Base-by-base conservation (phyloP, 2,113 vertebrate species). In the Calidris pygmaea region DNA sequence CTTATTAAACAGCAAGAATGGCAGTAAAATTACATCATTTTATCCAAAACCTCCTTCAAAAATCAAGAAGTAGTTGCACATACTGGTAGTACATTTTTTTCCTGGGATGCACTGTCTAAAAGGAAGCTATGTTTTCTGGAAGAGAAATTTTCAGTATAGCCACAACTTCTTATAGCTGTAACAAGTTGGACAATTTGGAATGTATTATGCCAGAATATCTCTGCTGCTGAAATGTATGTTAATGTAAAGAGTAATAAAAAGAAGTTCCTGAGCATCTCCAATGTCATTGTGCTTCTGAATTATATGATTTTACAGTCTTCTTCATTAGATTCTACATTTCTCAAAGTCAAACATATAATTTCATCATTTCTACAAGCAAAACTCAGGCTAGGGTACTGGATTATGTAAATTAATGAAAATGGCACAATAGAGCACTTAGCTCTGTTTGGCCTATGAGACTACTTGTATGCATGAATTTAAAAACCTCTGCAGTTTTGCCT, bases 331-430 rank as follows among this genome's bases (percentile, higher is more conserved):
- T 68, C n/a, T 58, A 15, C 16, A 73, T 62, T 96, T 91, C 50
- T 87, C 78, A 74, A 92, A 73, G 32, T 93, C 79, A 90, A 93
- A 92, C 47, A 48, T 50, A 19, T 14, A 83, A 85, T 92, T 96
- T 89, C 29, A 52, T 66, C 24, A 89, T 87, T 90, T 86, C 41
- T 37, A 89, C 17, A 82, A 75, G 53, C 11, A 93, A 90, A 94
- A 75, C 5, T 75, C 53, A 73, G 85, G 48, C 53, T 71, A 94
- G n/a, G 17, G 18, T 39, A 41, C 14, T 35, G 7, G 37, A 80
- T 76, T 86, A 50, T 20, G 43, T 22, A 37, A 86, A 90, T 80
- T 65, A 80, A 84, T 90, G 23, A 71, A 87, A 87, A 92, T 27
- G 24, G 83, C 19, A 45, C 27, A 72, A 32, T 62, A 85, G 56